Percentiles rank a stretch among this genome's conserved stretches.
Conservation (phyloP, 2,113 vertebrate genomes). For the Steatornis caripensis region DNA sequence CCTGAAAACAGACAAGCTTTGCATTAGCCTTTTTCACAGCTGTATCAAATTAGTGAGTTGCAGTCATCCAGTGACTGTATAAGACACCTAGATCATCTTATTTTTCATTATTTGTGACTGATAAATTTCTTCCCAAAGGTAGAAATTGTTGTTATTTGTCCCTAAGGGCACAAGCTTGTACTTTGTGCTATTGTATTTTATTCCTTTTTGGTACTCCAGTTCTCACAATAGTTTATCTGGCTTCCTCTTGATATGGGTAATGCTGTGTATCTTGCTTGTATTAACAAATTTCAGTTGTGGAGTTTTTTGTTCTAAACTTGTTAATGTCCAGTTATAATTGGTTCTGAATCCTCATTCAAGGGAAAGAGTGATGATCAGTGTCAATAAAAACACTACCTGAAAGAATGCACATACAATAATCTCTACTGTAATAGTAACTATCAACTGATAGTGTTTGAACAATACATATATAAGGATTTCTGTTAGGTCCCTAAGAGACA, state of each 20-base stretch:
- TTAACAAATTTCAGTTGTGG: not conserved
- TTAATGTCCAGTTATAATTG: not conserved
- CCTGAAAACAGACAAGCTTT: not conserved
- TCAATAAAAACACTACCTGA: not conserved
- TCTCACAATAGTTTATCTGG: not conserved
- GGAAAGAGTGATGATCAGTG: not conserved
- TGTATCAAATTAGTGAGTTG: not conserved
- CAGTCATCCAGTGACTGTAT: not conserved
- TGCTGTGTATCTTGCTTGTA: not conserved
- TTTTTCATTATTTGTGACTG: not conserved
- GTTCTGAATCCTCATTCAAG: not conserved
- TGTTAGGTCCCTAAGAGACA: not conserved
- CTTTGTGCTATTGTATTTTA: not conserved
- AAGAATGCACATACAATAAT: not conserved
- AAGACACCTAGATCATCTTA: not conserved
- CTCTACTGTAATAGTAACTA: not conserved
- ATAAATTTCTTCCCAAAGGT: not conserved
- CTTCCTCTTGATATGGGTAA: not conserved
- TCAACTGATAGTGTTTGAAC: not conserved
- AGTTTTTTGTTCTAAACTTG: not conserved
- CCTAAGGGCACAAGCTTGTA: not conserved
- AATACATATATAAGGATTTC: not conserved
- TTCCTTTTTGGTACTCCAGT: not conserved
- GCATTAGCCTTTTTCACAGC: not conserved
- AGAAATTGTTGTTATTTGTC: not conserved